phyloP scores from a whole-genome alignment of 2,797 vertebrate species.

The Rhabdophis nuchalis region DNA sequence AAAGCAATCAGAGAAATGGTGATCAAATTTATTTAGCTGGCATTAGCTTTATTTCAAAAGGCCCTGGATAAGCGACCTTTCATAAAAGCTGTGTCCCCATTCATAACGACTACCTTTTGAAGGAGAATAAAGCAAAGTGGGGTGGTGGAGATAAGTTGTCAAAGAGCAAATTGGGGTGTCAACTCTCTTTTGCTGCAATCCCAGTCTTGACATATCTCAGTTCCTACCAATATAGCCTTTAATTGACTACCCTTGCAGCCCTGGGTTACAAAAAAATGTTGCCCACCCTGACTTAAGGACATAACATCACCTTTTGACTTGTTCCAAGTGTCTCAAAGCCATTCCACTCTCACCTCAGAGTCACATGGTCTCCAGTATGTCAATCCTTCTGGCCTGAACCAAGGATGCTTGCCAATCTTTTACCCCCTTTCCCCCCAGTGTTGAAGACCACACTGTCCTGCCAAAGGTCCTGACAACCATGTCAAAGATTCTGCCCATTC shows the following conservation, averaged over 20 bases:
- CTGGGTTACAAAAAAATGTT: not conserved
- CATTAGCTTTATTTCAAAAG: not conserved
- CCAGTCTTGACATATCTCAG: not conserved
- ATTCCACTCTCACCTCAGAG: not conserved
- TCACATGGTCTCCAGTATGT: not conserved
- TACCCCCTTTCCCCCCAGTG: too few relatives aligned
- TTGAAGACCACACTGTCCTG: not conserved
- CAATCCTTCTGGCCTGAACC: not conserved
- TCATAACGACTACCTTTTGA: not conserved
- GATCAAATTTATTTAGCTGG: not conserved
- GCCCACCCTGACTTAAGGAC: not conserved
- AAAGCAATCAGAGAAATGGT: not conserved
- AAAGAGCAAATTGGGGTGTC: not conserved
- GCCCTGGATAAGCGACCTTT: not conserved
- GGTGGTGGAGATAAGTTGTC: not conserved
- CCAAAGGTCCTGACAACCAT: not conserved
- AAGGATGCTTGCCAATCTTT: not conserved
- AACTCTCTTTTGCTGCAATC: not conserved
- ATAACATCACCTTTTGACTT: not conserved
- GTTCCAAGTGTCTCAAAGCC: not conserved
- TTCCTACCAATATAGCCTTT: not conserved
- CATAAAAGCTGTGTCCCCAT: not conserved
- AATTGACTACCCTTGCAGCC: not conserved
- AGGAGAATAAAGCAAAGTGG: not conserved
- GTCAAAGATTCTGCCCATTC: constrained; percentile 6